These are phyloP conservation scores for Elephas maximus DNA, from an alignment of 2,113 vertebrate species.

Conservation along the genomic window DNA sequence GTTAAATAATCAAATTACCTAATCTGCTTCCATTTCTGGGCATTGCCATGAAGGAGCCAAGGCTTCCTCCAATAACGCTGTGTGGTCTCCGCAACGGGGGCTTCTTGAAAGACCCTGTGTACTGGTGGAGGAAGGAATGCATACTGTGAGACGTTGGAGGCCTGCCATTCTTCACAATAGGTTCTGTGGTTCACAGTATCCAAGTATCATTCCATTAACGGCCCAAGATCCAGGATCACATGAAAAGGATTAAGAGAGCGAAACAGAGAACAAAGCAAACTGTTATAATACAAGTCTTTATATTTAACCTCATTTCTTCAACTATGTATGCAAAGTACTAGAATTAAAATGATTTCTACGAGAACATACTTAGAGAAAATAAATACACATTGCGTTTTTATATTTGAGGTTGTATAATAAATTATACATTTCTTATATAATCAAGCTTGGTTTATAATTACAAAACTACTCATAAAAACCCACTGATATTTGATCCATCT, in stretches of 20 bases:
- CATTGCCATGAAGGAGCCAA: conserved; percentile 97
- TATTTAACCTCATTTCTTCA: conserved; percentile 74
- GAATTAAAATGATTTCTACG: conserved; percentile 60
- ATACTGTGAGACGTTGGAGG: conserved; percentile 97
- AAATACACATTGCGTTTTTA: conserved; percentile 3
- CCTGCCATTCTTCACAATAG: conserved; percentile 95
- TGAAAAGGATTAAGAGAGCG: conserved; percentile 73
- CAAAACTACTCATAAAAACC: background rate
- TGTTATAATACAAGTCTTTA: conserved; percentile 78
- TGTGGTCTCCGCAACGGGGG: conserved; percentile 95
- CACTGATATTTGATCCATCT: background rate
- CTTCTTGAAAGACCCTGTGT: conserved; percentile 98
- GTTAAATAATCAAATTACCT: conserved; percentile 89
- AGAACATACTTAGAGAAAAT: conserved; percentile 56
- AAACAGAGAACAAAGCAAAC: conserved; percentile 73
- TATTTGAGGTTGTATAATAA: conserved; percentile 51
- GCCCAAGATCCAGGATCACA: conserved; percentile 86
- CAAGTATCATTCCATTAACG: conserved; percentile 86
- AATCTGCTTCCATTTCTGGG: conserved; percentile 97
- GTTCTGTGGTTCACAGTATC: conserved; percentile 88
- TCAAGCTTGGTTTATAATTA: conserved; percentile 20
- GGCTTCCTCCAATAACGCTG: conserved; percentile 96
- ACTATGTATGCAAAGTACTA: conserved; percentile 56
- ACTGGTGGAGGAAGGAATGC: conserved; percentile 98
- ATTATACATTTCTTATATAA: conserved; percentile 44